A percentile compares a stretch with the other conserved stretches of the same genome.
phyloP scores from a whole-genome alignment of 2,888 invertebrate species.

The Calameuta filiformis region DNA sequence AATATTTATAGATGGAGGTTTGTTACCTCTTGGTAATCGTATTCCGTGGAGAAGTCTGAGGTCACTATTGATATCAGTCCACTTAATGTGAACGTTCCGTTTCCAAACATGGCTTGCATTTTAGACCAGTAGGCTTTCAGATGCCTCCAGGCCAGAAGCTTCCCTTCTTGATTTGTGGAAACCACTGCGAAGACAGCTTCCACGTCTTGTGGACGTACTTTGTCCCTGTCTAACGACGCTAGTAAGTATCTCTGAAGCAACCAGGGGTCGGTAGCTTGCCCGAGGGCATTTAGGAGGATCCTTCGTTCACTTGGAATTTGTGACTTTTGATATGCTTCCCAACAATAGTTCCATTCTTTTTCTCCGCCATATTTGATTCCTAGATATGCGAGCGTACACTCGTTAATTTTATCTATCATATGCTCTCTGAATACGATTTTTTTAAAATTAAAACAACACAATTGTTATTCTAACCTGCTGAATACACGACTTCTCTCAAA shows the following conservation, averaged over 20 bases:
- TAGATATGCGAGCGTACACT: neutral
- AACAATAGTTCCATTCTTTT: conserved; percentile 82
- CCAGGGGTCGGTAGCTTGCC: conserved; percentile 82
- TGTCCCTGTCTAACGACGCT: conserved; percentile 76
- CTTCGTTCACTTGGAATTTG: conserved; percentile 78
- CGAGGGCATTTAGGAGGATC: conserved; percentile 77
- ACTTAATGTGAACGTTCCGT: conserved; percentile 74
- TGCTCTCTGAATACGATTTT: neutral
- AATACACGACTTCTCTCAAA: conserved; percentile 77
- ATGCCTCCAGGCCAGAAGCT: conserved; percentile 79
- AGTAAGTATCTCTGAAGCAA: conserved; percentile 83
- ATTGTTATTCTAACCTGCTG: conserved; percentile 64
- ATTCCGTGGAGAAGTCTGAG: conserved; percentile 77
- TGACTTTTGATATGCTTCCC: conserved; percentile 77
- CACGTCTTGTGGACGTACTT: conserved; percentile 78
- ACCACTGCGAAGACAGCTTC: conserved; percentile 78
- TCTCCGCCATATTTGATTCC: conserved; percentile 79
- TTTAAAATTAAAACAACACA: neutral
- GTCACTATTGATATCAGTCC: conserved; percentile 74
- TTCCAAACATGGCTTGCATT: conserved; percentile 73
- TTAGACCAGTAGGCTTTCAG: conserved; percentile 77
- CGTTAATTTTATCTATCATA: neutral
- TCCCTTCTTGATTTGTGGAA: conserved; percentile 78
- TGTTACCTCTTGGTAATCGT: conserved; percentile 78
- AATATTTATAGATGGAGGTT: neutral